Base-by-base conservation (phyloP, 2,113 vertebrate species). In the Heterochromis multidens region DNA sequence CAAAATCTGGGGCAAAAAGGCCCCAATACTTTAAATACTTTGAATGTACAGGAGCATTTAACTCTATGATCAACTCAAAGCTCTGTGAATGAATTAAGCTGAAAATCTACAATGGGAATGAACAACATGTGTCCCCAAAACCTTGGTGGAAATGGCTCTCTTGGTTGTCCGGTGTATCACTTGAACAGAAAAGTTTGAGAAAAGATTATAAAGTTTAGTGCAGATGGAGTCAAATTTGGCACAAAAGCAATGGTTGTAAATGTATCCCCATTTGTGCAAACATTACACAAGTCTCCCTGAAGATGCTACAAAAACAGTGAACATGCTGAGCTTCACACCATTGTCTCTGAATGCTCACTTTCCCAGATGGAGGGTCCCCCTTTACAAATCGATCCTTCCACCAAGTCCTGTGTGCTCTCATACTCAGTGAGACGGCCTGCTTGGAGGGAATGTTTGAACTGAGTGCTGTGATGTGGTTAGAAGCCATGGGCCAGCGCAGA, bases 301-400 rank as follows among this genome's bases (percentile, higher is more conserved):
- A 59, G 65, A 62, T 62, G 27, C 62, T 84, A 56, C 6, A 80
- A 56, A 85, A 79, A 40, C 76, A 74, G 80, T 27, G 37, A 82
- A 84, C 83, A 89, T 56, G 67, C 62, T 52, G 81, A 80, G 19
- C 63, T 89, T 92, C 10, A 13, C 76, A 89, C 37, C 56, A 10
- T n/a, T 85, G 81, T 79, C 17, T 88, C 83, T 70, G 27, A 85
- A 56, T 72, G 80, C 40, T 90, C 80, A 67, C 81, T 94, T 94
- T 90, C 79, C 80, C 91, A 93, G 89, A 88, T 87, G 88, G 85
- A 91, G 25, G 70, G 78, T 87, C 82, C 84, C 84, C 74, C n/a
- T 54, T 81, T 56, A 78, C 49, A 79, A 63, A 87, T 82, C 4
- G 8, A 84, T 80, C 52, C 49, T 43, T 67, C 62, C 31, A 63